Evolutionary conservation across 2,113 vertebrate genomes (phyloP), one percentile per base, ranked within the genome.

Genomic region (Alosa alosa): DNA sequence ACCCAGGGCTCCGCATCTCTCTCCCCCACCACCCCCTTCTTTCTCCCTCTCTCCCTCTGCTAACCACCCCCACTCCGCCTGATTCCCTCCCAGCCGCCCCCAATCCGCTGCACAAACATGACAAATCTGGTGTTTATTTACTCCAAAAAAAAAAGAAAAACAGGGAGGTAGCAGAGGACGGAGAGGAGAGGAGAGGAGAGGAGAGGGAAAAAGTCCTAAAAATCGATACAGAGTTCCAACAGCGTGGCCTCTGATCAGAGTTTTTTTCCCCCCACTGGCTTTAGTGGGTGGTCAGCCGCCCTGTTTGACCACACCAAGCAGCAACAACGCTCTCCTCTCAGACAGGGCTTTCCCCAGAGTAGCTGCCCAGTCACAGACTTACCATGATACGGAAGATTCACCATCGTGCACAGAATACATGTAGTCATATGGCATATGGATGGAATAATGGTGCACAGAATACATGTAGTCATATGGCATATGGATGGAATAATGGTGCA

Each of bases 41-140:
- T 9, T 10, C n/a, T 18, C 11, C 13, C 50, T 18, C 7, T 91
- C 72, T 5, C 31, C 18, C 11, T 36, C 72, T 15, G 11, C 36
- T 36, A 36, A 36, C 72, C 36, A 36, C 25, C 72, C 72, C 72
- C 11, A 41, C 1, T 22, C 55, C 18, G 5, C 55, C 18, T 18
- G 5, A 60, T 22, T 22, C 55, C 83, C 87, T 75, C 9, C 82
- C 81, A 25, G 81, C 44, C 57, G 87, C 89, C 85, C 88, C 89
- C 90, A 60, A 88, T 89, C 90, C 90, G 86, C 92, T 89, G 89
- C 89, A 91, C 89, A 91, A 92, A 93, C 91, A 93, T 94, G 95
- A 95, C 93, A 95, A 94, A 95, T 95, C 92, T 93, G 92, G 90
- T 95, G 93, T 95, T 96, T 95, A 94, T 95, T 96, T 95, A 95